Evolutionary conservation across 2,888 invertebrate species (phyloP).

Genomic region (Dorcus parallelipipedus): DNA sequence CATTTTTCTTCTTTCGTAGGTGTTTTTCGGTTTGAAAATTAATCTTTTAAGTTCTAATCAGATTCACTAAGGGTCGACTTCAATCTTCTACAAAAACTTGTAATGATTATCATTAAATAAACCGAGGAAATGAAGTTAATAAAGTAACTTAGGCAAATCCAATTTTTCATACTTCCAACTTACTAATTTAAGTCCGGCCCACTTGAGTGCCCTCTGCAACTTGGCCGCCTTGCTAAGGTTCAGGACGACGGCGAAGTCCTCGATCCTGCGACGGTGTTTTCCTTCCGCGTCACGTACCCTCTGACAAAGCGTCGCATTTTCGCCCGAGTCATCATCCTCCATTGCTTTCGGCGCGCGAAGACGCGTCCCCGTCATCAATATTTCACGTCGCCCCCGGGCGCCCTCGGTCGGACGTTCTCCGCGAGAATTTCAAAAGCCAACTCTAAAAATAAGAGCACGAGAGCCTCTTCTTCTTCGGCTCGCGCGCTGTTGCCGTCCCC

Average conservation of each 20-base stretch:
- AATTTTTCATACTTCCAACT: conserved; percentile 26
- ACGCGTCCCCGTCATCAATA: conserved; percentile 12
- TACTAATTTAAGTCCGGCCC: conserved; percentile 59
- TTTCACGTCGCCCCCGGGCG: conserved; percentile 4
- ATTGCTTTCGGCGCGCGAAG: conserved; percentile 10
- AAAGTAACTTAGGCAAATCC: not conserved
- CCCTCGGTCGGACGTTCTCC: too few species aligned
- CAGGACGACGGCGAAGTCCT: conserved; percentile 51
- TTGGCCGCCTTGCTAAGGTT: conserved; percentile 53
- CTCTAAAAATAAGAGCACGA: too few species aligned
- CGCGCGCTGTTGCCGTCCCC: not conserved
- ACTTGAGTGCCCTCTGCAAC: conserved; percentile 54
- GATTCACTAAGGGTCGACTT: too few species aligned
- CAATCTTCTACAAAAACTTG: too few species aligned
- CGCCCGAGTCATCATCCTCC: conserved; percentile 25
- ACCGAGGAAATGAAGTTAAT: too few species aligned
- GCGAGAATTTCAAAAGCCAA: too few species aligned
- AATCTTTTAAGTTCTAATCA: too few species aligned
- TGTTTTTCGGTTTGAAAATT: too few species aligned
- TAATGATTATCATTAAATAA: too few species aligned
- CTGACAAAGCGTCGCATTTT: conserved; percentile 27
- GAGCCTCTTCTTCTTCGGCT: not conserved
- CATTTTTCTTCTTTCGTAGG: too few species aligned
- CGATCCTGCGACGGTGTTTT: conserved; percentile 17
- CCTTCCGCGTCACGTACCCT: conserved; percentile 27